Evolutionary conservation across 2,888 invertebrate species (phyloP).

Genomic region (Zygaena filipendulae): DNA sequence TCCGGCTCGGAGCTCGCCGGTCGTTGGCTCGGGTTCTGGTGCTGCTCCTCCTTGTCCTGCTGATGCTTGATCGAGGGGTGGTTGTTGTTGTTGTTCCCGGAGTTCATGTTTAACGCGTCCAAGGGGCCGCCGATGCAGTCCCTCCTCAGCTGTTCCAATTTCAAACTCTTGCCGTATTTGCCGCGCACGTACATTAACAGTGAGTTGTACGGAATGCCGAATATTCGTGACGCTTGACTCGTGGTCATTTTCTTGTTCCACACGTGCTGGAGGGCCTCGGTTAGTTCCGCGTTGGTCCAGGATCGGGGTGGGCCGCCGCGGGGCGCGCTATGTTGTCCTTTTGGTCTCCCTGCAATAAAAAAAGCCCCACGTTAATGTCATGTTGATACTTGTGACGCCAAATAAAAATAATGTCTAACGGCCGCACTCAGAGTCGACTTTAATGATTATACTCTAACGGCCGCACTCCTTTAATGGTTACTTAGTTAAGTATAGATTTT

Average conservation of each 20-base stretch:
- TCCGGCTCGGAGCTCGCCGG: slow-evolving; percentile 77
- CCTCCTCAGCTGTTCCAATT: slow-evolving; percentile 87
- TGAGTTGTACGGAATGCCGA: slow-evolving; percentile 94
- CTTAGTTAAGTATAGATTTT: too few relatives aligned
- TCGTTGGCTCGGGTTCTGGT: slow-evolving; percentile 55
- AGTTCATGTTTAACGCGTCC: slow-evolving; percentile 74
- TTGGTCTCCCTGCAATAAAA: slow-evolving; percentile 75
- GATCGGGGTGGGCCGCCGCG: slow-evolving; percentile 91
- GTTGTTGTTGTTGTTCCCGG: slow-evolving; percentile 70
- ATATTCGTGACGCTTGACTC: slow-evolving; percentile 89
- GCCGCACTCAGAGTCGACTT: too few relatives aligned
- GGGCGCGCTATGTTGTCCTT: slow-evolving; percentile 92
- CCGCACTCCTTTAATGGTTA: too few relatives aligned
- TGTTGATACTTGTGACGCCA: too few relatives aligned
- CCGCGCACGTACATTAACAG: slow-evolving; percentile 92
- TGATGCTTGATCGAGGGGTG: slow-evolving; percentile 55
- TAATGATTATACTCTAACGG: too few relatives aligned
- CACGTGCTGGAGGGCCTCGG: slow-evolving; percentile 91
- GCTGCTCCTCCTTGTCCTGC: slow-evolving; percentile 66
- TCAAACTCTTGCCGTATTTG: slow-evolving; percentile 92
- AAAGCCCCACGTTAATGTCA: too few relatives aligned
- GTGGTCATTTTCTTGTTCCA: slow-evolving; percentile 97
- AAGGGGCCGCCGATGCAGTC: slow-evolving; percentile 88
- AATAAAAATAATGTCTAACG: too few relatives aligned
- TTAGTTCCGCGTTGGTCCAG: slow-evolving; percentile 92